Evolutionary conservation across 2,113 vertebrate species (phyloP).

Genomic region (Anser cygnoides): DNA sequence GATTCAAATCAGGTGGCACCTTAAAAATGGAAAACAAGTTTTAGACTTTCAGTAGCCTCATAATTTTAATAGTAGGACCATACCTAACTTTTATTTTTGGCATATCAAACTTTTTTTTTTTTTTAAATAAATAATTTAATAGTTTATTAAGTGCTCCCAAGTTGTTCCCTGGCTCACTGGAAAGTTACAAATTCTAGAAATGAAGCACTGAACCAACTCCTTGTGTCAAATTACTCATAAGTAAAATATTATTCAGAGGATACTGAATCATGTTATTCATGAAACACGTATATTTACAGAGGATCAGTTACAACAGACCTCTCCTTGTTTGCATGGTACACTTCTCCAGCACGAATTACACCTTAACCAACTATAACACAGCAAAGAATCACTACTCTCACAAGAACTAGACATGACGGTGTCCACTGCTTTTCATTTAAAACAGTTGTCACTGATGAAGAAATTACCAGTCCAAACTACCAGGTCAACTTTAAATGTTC

Average conservation of each 20-base stretch:
- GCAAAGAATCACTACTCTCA: background rate
- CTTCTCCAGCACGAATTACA: background rate
- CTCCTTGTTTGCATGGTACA: background rate
- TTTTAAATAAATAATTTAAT: background rate
- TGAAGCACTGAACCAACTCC: background rate
- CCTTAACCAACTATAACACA: background rate
- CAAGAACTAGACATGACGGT: fast-evolving
- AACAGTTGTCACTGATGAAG: background rate
- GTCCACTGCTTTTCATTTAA: background rate
- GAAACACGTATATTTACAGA: background rate
- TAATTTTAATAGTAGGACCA: background rate
- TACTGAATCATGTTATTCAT: slow-evolving; percentile 36
- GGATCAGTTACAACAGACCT: slow-evolving; percentile 16
- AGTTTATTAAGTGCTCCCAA: background rate
- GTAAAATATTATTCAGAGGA: slow-evolving; percentile 23
- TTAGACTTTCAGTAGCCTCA: background rate
- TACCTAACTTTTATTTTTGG: background rate
- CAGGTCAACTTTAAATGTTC: background rate
- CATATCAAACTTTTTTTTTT: background rate
- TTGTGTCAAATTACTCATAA: background rate
- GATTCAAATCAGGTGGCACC: background rate
- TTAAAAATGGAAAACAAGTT: background rate
- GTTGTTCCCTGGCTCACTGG: background rate
- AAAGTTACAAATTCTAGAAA: background rate
- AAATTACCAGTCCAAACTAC: background rate